Conservation (phyloP, 2,113 vertebrate species). For the Oreotragus oreotragus region DNA sequence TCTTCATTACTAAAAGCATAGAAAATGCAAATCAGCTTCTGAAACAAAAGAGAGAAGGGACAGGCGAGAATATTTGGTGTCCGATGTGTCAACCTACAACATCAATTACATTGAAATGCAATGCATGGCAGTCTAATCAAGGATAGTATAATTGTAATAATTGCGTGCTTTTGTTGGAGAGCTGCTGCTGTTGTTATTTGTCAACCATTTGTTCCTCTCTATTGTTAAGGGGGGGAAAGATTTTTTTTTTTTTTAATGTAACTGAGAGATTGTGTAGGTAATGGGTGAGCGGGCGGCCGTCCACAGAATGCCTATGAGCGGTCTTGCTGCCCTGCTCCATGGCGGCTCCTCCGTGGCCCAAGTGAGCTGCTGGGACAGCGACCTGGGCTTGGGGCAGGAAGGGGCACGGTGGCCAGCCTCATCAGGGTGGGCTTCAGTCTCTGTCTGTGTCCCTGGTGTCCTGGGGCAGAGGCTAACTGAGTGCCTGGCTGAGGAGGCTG, state of each 20-base stretch:
- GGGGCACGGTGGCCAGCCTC: neutral
- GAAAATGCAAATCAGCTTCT: conserved; percentile 90
- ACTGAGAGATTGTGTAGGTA: conserved; percentile 82
- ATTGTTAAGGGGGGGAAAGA: conserved; percentile 83
- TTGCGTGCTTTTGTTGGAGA: conserved; percentile 91
- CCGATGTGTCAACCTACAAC: conserved; percentile 94
- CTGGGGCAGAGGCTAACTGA: neutral
- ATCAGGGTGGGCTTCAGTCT: neutral
- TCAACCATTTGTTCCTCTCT: conserved; percentile 90
- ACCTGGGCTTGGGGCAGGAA: neutral
- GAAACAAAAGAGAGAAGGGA: conserved; percentile 91
- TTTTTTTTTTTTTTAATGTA: conserved; percentile 81
- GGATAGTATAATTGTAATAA: conserved; percentile 92
- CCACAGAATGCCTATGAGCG: conserved; percentile 48
- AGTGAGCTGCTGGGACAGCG: neutral
- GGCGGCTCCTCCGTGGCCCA: neutral
- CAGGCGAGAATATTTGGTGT: conserved; percentile 93
- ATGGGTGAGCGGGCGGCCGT: conserved; percentile 68
- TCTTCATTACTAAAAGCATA: conserved; percentile 98
- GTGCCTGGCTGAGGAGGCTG: neutral
- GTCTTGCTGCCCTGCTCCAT: conserved; percentile 10
- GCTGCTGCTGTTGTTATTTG: conserved; percentile 88
- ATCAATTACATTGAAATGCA: conserved; percentile 95
- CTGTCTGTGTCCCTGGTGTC: neutral
- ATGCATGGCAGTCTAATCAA: conserved; percentile 92